A percentile compares a stretch with the other conserved stretches of the same genome.
Conservation (phyloP, 2,888 invertebrate genomes). For the Conus canariensis region DNA sequence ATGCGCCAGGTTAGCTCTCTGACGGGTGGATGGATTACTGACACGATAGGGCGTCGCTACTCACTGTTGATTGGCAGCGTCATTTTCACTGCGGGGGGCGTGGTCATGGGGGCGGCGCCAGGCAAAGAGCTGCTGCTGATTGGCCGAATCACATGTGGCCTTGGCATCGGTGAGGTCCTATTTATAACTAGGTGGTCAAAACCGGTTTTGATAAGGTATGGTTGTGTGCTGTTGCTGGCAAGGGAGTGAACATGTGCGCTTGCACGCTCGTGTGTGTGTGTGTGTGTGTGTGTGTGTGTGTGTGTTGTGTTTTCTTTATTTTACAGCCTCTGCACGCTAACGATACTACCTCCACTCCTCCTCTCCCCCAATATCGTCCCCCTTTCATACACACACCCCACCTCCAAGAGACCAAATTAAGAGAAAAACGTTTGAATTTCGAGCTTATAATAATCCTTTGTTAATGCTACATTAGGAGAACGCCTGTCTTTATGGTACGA, state of each 20-base stretch:
- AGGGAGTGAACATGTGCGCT: not conserved
- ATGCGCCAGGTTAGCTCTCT: conserved; percentile 67
- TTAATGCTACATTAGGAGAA: no score
- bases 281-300: conserved; percentile 10
- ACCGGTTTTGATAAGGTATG: not conserved
- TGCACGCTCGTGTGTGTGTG: not conserved
- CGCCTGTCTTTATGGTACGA: no score
- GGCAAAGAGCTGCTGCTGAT: conserved; percentile 73
- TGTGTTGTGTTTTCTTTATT: not conserved
- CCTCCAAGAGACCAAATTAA: no score
- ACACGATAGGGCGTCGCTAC: conserved; percentile 79
- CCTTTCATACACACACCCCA: no score
- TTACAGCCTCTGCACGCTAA: no score
- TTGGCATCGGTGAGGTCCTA: conserved; percentile 77
- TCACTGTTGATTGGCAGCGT: conserved; percentile 79
- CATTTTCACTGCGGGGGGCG: conserved; percentile 79
- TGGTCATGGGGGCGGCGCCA: conserved; percentile 78
- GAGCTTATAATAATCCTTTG: no score
- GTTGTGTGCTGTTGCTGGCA: not conserved
- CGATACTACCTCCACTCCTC: no score
- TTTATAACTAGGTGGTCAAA: not conserved
- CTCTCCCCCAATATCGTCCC: no score
- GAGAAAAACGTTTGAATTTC: no score
- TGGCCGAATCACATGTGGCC: conserved; percentile 79
- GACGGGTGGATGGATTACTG: conserved; percentile 78